Percentiles rank a stretch among this genome's conserved stretches.
Evolutionary conservation across 2,888 invertebrate genomes (phyloP).

Genomic region (Lypha dubia): DNA sequence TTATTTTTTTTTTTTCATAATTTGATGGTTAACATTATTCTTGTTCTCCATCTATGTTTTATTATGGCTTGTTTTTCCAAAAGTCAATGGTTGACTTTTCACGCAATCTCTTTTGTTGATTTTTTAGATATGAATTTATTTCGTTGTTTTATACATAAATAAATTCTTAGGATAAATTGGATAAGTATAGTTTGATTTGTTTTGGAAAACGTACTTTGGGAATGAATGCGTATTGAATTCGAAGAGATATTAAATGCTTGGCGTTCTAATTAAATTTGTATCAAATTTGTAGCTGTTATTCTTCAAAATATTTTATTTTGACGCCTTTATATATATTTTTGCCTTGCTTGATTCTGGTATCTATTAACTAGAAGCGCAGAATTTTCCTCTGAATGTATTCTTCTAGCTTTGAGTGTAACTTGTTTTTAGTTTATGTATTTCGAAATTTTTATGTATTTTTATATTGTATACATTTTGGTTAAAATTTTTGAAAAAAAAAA

Average conservation of each 20-base stretch:
- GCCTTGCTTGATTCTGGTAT: too few relatives aligned
- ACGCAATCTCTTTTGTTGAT: constrained; percentile 19
- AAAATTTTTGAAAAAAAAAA: constrained; percentile 46
- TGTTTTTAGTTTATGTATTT: not conserved
- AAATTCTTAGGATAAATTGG: not conserved
- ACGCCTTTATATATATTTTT: too few relatives aligned
- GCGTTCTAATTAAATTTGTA: too few relatives aligned
- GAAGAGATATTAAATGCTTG: too few relatives aligned
- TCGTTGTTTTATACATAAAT: not conserved
- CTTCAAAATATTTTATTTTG: too few relatives aligned
- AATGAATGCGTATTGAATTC: not conserved
- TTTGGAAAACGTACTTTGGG: too few relatives aligned
- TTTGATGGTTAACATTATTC: constrained; percentile 34
- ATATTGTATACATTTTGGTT: constrained; percentile 17
- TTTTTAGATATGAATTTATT: constrained; percentile 3
- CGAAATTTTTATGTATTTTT: not conserved
- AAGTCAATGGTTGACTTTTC: not conserved
- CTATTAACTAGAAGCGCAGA: too few relatives aligned
- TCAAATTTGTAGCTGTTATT: too few relatives aligned
- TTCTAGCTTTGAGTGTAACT: not conserved
- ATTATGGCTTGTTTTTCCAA: not conserved
- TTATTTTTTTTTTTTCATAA: constrained; percentile 58
- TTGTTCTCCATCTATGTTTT: not conserved
- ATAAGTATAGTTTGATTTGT: not conserved
- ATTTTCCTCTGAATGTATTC: not conserved